Evolutionary conservation across 2,797 vertebrate species (phyloP), one percentile per base, ranked within the genome.

Genomic region (Anguilla megastoma): DNA sequence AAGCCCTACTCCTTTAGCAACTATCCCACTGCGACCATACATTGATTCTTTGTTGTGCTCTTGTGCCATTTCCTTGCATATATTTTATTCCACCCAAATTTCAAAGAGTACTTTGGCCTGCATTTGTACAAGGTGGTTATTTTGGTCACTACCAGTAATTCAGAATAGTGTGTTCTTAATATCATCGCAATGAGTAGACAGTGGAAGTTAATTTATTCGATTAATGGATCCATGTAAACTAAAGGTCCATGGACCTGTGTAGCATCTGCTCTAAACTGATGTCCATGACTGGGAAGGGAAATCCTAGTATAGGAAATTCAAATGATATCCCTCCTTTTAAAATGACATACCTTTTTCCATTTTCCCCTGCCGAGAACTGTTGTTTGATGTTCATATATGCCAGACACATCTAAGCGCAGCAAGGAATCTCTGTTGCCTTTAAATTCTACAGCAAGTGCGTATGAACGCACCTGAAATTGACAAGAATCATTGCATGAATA

Each of bases 321-420:
- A 79, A 79, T 21, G 74, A 18, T 45, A 79, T 41, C 4, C 74
- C 74, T 45, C 74, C 36, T 79, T 76, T 79, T 79, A 45, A 79
- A 79, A 79, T 79, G 36, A 79, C 74, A 79, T 79, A 16, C 12
- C 74, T 21, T 79, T 45, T 36, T 79, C 74, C 74, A 79, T 79
- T 36, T 45, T 36, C 74, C 74, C 74, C 74, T 79, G 74, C 74
- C 18, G 14, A 45, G 74, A 79, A 45, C 33, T 45, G 33, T 14
- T 36, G 74, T 79, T 79, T 79, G 74, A 79, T 79, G 74, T 79
- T 79, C 36, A 45, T 4, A 21, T 21, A 21, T 79, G 36, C 36
- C 74, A 41, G 36, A 21, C 12, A 79, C 74, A 41, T 79, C 74
- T 45, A 79, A 79, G 74, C 33, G 41, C 16, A 18, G 36, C 33